Evolutionary conservation across 2,113 vertebrate species (phyloP).

Genomic region (Saimiri boliviensis): DNA sequence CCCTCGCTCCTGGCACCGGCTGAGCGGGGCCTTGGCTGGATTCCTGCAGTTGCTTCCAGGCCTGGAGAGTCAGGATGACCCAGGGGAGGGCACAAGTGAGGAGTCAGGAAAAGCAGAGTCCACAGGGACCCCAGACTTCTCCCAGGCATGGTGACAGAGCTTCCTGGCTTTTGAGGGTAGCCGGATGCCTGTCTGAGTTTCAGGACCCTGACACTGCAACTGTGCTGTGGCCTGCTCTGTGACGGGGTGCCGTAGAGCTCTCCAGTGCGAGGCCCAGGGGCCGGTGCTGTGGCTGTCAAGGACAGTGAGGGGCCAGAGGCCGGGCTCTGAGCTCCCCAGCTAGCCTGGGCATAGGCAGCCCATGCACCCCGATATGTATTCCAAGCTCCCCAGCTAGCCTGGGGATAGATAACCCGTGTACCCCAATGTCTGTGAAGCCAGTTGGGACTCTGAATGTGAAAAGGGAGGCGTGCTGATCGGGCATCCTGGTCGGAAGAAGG

Average conservation of each 20-base stretch:
- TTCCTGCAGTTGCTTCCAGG: neutral
- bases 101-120: neutral
- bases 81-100: neutral
- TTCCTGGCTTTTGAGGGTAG: neutral
- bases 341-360: too few relatives aligned
- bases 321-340: neutral
- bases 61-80: neutral
- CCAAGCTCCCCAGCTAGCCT: too few relatives aligned
- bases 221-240: fast-evolving
- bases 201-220: fast-evolving
- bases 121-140: fast-evolving
- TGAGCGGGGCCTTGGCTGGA: fast-evolving
- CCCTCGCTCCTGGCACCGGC: neutral
- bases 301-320: fast-evolving
- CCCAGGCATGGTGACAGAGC: fast-evolving
- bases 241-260: fast-evolving
- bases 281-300: fast-evolving
- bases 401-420: too few relatives aligned
- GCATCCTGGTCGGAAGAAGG: fast-evolving
- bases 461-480: fast-evolving
- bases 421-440: neutral
- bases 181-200: fast-evolving
- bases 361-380: too few relatives aligned
- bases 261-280: neutral
- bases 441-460: neutral